Percentiles rank a stretch among this genome's conserved stretches.
These are phyloP conservation scores for Campoletis raptor DNA, from an alignment of 2,888 invertebrate species.

Conservation along the genomic window DNA sequence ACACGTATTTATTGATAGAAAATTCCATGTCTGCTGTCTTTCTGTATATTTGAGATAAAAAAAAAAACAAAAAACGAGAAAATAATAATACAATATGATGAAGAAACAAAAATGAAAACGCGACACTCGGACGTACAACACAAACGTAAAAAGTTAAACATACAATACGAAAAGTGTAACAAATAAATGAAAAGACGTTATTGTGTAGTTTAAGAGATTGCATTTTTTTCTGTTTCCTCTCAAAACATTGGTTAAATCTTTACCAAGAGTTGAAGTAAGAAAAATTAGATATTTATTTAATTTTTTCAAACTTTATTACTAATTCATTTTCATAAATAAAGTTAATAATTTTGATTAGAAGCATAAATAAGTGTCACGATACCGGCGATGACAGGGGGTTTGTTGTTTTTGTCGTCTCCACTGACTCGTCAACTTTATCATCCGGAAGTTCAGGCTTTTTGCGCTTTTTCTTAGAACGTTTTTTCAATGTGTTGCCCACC, in stretches of 20 bases:
- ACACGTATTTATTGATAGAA: constrained; percentile 81
- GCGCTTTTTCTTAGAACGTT: constrained; percentile 46
- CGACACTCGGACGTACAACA: constrained; percentile 20
- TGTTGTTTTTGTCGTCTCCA: constrained; percentile 67
- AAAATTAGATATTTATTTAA: neutral
- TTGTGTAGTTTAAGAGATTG: constrained; percentile 10
- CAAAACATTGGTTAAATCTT: neutral
- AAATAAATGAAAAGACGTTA: constrained; percentile 37
- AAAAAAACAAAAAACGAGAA: constrained; percentile 4
- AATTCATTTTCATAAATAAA: neutral
- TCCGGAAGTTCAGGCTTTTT: constrained; percentile 36
- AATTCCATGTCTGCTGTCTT: constrained; percentile 69
- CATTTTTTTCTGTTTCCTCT: constrained; percentile 41
- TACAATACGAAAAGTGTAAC: constrained; percentile 10
- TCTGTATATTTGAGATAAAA: constrained; percentile 75
- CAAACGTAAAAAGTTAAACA: constrained; percentile 11
- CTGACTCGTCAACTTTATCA: constrained; percentile 64
- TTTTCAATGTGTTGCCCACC: constrained; percentile 33
- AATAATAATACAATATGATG: constrained; percentile 18
- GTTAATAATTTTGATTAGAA: neutral
- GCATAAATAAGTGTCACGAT: constrained; percentile 34
- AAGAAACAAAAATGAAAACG: neutral
- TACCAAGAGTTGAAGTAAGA: neutral
- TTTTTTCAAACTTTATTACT: neutral
- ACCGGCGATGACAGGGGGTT: constrained; percentile 26